Evolutionary conservation across 1,140 invertebrate genomes (phyloP), one percentile per base, ranked within the genome.

Genomic region (Penaeus japonicus): DNA sequence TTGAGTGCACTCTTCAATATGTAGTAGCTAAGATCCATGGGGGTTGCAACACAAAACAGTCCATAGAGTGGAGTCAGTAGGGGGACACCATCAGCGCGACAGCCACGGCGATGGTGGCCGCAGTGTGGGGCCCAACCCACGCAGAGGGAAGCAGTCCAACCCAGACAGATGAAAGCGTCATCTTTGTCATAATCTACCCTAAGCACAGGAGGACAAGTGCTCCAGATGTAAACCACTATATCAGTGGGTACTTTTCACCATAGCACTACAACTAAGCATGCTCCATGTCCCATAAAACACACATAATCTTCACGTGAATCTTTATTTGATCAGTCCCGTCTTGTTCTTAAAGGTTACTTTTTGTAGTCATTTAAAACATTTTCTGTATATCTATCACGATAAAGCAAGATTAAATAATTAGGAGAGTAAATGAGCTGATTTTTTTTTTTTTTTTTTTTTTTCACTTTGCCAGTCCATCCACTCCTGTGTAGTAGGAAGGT

Each of bases 1-100:
- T 89, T 85, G 89, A 89, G 89, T 89, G 89, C 89, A 89, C 84
- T 89, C 89, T 85, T 89, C 84, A 85, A 82, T 85, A 85, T 84
- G 84, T 89, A 87, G 89, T 82, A 88, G 89, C 86, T 85, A 87
- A 89, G 78, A 87, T 85, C 82, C 86, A 90, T 85, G 83, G 85
- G 81, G 84, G 86, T 84, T 84, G 81, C 83, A 87, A 84, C 80
- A 89, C 89, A 89, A 85, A 89, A 89, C 89, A 85, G 89, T 89
- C 78, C 84, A 89, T 86, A 87, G 84, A 86, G 89, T 87, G 89
- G 85, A 87, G 85, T 86, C 89, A 89, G 89, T 87, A 87, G 78
- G 87, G 85, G 84, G 70, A 54, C 59, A 82, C 79, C 80, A 83
- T 84, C 65, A 84, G 83, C 70, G 47, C 65, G 55, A 84, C 84